Conservation (phyloP, 2,888 invertebrate species). For the Leucoptera coffeella region DNA sequence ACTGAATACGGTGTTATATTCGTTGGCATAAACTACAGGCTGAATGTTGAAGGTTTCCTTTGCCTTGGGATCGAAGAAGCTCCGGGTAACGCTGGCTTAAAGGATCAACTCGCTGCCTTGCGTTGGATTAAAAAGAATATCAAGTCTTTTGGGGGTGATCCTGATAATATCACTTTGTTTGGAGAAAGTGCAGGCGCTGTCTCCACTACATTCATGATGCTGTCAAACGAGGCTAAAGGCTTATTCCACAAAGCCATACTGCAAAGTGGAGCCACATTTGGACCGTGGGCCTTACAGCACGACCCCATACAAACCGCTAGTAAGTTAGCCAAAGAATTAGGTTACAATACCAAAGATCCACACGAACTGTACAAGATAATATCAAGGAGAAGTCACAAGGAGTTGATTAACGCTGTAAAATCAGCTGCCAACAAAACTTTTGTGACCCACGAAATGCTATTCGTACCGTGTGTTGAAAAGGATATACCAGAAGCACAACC, state of each 20-base stretch:
- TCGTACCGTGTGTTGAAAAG: constrained; percentile 34
- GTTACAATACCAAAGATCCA: constrained; percentile 27
- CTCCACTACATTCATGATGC: constrained; percentile 26
- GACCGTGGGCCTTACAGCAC: constrained; percentile 31
- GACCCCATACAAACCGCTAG: constrained; percentile 27
- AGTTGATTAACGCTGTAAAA: constrained; percentile 21
- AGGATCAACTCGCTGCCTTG: constrained; percentile 40
- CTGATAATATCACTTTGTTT: constrained; percentile 31
- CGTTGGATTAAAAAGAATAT: constrained; percentile 34
- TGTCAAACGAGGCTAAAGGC: constrained; percentile 26
- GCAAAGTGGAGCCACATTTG: constrained; percentile 32
- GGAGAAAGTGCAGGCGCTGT: constrained; percentile 43
- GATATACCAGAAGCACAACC: constrained; percentile 25
- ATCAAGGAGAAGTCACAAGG: constrained; percentile 18
- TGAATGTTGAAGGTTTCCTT: constrained; percentile 56
- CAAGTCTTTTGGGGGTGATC: constrained; percentile 29
- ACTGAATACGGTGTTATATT: constrained; percentile 52
- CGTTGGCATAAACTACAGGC: constrained; percentile 55
- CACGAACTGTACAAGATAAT: constrained; percentile 22
- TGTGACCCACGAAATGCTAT: constrained; percentile 24
- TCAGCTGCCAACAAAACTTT: constrained; percentile 23
- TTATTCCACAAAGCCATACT: constrained; percentile 34
- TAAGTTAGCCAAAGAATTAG: constrained; percentile 23
- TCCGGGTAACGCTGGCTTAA: constrained; percentile 60
- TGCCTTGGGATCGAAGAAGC: constrained; percentile 57